Evolutionary conservation across 2,888 invertebrate genomes (phyloP), one percentile per base, ranked within the genome.

Genomic region (Fragum sueziense): DNA sequence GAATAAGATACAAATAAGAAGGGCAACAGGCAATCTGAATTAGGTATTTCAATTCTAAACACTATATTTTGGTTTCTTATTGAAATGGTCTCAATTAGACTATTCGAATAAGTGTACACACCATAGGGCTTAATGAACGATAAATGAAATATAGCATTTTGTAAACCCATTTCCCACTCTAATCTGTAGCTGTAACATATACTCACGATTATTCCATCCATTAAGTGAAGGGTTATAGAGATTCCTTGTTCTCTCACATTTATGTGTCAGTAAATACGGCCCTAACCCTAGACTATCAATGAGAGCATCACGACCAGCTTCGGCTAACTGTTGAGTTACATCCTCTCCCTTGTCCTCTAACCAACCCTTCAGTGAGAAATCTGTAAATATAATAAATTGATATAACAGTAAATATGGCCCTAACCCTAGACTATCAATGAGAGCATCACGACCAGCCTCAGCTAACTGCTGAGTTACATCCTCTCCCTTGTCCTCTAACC

Each of bases 171-270:
- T n/a, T n/a, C n/a, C n/a, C n/a, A n/a, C n/a, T n/a, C n/a, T n/a
- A n/a, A n/a, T n/a, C n/a, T n/a, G n/a, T n/a, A n/a, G n/a, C n/a
- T n/a, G n/a, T 47, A 3, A 47, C n/a, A 47, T 20, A 62, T 9
- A 61, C 79, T 70, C 76, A 88, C 87, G 34, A 47, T 86, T 87
- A 37, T 83, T 86, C 87, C 87, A 88, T 34, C 86, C 86, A 31
- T 72, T 76, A 11, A 74, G 41, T 17, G 82, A 67, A 14, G 86
- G 86, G 29, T 74, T 72, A 65, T 86, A 87, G 1, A 76, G 72
- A n/a, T 47, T n/a, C 29, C 76, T 73, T 1, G 47, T 73, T 41
- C 70, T 61, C 47, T 86, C 82, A 80, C 87, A 88, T 25, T 72
- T 68, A 9, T 70, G 59, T 1, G 72, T 68, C n/a, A 77, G 65